Percentiles rank a stretch among this genome's conserved stretches.
These are phyloP conservation scores for Perccottus glenii DNA, from an alignment of 2,113 vertebrate species.

Conservation along the genomic window DNA sequence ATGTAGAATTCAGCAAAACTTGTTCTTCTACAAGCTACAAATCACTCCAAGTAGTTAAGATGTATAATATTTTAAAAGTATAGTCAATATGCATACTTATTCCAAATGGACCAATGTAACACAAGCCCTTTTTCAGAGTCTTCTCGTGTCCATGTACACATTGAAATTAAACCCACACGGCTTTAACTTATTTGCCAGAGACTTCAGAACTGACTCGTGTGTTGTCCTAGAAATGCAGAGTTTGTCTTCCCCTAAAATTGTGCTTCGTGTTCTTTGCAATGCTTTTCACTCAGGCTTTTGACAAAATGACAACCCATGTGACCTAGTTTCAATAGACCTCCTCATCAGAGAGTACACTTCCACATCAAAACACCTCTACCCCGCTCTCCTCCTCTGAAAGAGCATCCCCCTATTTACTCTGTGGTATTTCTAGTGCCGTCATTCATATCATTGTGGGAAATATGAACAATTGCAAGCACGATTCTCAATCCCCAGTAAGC, in stretches of 20 bases:
- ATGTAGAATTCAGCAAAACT: conserved; percentile 29
- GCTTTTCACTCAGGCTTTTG: conserved; percentile 59
- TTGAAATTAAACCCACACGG: not conserved
- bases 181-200: conserved; percentile 13
- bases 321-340: conserved; percentile 56
- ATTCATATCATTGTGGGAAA: conserved; percentile 32
- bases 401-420: conserved; percentile 20
- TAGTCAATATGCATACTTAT: conserved; percentile 21
- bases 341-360: conserved; percentile 42
- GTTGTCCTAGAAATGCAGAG: conserved; percentile 40
- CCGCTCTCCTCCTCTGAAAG: conserved; percentile 21
- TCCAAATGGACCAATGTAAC: conserved; percentile 14
- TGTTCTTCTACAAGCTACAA: conserved; percentile 8
- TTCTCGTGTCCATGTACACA: not conserved
- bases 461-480: conserved; percentile 41
- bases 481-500: conserved; percentile 61
- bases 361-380: conserved; percentile 54
- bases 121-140: conserved; percentile 10
- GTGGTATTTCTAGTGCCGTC: conserved; percentile 41
- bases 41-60: not conserved
- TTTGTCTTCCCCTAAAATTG: conserved; percentile 37
- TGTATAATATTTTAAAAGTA: conserved; percentile 5
- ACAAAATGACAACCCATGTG: conserved; percentile 58
- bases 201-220: conserved; percentile 6
- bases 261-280: conserved; percentile 48